Evolutionary conservation across 1,140 invertebrate species (phyloP).

Genomic region (Procambarus virginalis): DNA sequence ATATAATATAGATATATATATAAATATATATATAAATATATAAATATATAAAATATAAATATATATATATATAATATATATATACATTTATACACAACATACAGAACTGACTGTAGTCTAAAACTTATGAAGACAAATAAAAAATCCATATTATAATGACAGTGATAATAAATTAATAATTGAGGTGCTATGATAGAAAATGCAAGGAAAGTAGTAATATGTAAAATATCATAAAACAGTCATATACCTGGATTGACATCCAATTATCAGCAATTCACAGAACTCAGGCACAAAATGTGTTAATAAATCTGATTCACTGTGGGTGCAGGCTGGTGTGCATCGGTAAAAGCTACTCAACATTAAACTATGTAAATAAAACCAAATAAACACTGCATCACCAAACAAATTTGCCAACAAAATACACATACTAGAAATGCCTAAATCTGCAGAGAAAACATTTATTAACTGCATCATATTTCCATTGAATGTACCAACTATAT

Average conservation of each 20-base stretch:
- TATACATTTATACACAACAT: not conserved
- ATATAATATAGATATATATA: no score
- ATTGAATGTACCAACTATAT: not conserved
- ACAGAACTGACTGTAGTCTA: not conserved
- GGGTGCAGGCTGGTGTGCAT: not conserved
- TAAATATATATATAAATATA: no score
- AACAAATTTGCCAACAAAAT: not conserved
- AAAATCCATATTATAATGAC: not conserved
- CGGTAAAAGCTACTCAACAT: not conserved
- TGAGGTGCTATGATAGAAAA: not conserved
- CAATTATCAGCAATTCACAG: not conserved
- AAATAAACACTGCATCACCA: not conserved
- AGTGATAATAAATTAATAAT: not conserved
- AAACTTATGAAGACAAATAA: no score
- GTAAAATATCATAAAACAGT: not conserved
- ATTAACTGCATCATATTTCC: not conserved
- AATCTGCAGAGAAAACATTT: not conserved
- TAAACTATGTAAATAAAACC: not conserved
- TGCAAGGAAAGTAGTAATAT: not conserved
- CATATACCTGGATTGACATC: not conserved
- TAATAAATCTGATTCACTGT: not conserved
- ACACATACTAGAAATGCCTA: not conserved
- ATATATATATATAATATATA: no score
- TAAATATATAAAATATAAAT: no score
- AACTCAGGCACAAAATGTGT: not conserved